Evolutionary conservation across 2,888 invertebrate species (phyloP).

Genomic region (Meganola albula): DNA sequence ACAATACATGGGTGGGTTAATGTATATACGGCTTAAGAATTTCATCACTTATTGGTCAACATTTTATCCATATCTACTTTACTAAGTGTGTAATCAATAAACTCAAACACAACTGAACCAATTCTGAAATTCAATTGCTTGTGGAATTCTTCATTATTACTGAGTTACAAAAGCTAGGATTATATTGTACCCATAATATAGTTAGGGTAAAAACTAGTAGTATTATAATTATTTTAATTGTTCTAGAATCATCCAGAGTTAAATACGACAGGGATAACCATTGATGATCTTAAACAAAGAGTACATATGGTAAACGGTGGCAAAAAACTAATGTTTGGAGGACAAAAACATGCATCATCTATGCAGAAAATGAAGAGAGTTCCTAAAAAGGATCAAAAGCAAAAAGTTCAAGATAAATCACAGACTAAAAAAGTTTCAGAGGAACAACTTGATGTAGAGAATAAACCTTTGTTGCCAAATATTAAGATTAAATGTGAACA

Average conservation of each 20-base stretch:
- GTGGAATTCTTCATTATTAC: too few species aligned
- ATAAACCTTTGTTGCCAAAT: slow-evolving; percentile 56
- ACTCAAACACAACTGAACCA: too few species aligned
- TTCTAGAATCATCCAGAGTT: slow-evolving; percentile 85
- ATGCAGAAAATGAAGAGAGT: slow-evolving; percentile 51
- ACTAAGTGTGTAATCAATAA: too few species aligned
- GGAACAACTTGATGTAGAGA: slow-evolving; percentile 49
- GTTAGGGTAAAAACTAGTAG: too few species aligned
- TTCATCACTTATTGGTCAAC: too few species aligned
- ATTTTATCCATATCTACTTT: too few species aligned
- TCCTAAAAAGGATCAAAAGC: slow-evolving; percentile 54
- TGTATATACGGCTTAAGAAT: too few species aligned
- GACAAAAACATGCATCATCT: slow-evolving; percentile 51
- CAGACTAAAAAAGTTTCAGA: slow-evolving; percentile 51
- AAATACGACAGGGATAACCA: slow-evolving; percentile 84
- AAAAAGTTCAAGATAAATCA: slow-evolving; percentile 38
- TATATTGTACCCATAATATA: too few species aligned
- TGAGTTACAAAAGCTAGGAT: too few species aligned
- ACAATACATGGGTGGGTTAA: too few species aligned
- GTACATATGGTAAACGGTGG: slow-evolving; percentile 69
- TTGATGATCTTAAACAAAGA: slow-evolving; percentile 80
- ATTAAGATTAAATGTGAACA: slow-evolving; percentile 66
- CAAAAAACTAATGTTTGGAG: slow-evolving; percentile 68
- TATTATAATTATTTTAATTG: slow-evolving; percentile 3
- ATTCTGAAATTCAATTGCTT: too few species aligned